phyloP scores from a whole-genome alignment of 2,113 vertebrate species.

The Ovis canadensis region DNA sequence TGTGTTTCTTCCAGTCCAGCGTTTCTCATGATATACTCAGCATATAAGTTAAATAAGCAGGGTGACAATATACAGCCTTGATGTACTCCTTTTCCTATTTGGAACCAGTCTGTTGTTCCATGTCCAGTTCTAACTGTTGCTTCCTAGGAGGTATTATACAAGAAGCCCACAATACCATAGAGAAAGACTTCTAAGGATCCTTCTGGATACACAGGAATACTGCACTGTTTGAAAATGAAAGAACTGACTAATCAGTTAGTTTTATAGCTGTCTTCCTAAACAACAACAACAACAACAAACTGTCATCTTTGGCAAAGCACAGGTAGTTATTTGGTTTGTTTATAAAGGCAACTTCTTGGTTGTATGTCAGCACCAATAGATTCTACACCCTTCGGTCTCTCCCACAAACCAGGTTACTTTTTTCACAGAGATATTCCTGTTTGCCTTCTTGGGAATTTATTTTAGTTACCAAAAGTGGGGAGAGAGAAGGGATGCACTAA shows the following conservation, averaged over 20 bases:
- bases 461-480: background rate
- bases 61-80: no score
- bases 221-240: background rate
- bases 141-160: background rate
- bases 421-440: background rate
- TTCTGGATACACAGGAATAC: background rate
- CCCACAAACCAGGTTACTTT: background rate
- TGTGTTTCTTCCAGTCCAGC: no score
- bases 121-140: no score
- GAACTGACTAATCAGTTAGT: background rate
- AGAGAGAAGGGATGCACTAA: background rate
- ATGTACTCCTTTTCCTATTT: no score
- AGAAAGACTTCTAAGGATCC: background rate
- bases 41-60: no score
- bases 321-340: background rate
- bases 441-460: background rate
- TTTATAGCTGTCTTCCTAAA: background rate
- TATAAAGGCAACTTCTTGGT: background rate
- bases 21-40: no score
- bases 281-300: background rate
- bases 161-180: background rate
- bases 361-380: background rate
- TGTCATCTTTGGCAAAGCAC: background rate
- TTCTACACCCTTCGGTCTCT: background rate
- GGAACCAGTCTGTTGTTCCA: no score